These are phyloP conservation scores for Eupithecia inturbata DNA, from an alignment of 2,888 invertebrate genomes.

Conservation along the genomic window DNA sequence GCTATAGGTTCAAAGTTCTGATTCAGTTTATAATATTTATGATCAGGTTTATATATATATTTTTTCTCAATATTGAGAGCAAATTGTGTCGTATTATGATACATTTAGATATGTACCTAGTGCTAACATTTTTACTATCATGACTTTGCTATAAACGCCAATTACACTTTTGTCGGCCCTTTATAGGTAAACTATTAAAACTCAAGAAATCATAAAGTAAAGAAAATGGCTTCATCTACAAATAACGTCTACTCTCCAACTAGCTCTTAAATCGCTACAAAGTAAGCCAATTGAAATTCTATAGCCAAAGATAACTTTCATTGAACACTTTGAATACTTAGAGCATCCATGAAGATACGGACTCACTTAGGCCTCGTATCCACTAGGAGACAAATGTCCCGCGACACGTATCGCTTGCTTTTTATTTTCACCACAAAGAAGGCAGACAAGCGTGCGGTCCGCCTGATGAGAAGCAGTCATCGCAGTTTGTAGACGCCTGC, in stretches of 20 bases:
- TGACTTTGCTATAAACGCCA: no score
- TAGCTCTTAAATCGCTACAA: constrained; percentile 8
- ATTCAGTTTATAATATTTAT: no score
- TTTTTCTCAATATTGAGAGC: no score
- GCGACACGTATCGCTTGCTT: background rate
- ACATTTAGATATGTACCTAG: no score
- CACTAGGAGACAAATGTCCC: background rate
- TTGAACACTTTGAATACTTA: constrained; percentile 37
- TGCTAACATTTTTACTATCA: no score
- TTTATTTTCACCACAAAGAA: background rate
- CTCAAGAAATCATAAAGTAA: background rate
- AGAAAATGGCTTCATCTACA: background rate
- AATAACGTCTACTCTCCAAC: background rate
- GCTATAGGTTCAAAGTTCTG: no score
- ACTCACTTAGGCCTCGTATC: background rate
- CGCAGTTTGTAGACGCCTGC: no score
- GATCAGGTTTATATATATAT: no score
- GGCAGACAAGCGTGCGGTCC: background rate
- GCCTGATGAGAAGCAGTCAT: no score
- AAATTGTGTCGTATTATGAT: no score
- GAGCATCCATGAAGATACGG: constrained; percentile 7
- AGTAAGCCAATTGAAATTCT: constrained; percentile 26
- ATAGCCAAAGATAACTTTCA: constrained; percentile 20
- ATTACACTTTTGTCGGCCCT: no score
- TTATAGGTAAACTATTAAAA: background rate